These are phyloP conservation scores for Charadrius vociferus DNA, from an alignment of 2,113 vertebrate genomes.

Conservation along the genomic window DNA sequence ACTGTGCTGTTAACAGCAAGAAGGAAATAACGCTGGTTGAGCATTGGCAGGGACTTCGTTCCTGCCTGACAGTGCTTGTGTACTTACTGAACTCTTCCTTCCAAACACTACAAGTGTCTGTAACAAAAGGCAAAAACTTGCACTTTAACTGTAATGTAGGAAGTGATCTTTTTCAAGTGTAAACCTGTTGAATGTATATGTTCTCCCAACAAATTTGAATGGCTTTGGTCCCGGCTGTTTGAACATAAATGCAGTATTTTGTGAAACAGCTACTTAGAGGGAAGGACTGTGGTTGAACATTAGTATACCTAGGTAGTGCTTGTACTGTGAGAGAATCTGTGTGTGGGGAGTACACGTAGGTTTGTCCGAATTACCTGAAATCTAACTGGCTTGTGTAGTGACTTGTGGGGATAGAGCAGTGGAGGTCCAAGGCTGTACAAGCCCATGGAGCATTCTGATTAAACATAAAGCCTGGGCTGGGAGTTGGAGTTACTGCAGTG, in stretches of 20 bases:
- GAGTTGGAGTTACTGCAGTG: neutral
- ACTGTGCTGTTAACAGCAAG: neutral
- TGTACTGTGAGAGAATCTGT: neutral
- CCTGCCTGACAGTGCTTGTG: neutral
- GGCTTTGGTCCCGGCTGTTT: neutral
- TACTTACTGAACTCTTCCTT: neutral
- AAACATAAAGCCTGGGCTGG: neutral
- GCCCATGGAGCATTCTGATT: neutral
- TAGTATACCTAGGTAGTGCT: neutral
- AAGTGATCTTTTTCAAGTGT: neutral
- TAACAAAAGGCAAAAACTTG: neutral
- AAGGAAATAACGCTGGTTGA: neutral
- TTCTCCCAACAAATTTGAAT: neutral
- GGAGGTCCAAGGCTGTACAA: neutral
- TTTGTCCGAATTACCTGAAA: neutral
- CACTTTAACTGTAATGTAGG: neutral
- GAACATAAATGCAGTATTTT: neutral
- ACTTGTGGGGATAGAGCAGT: neutral
- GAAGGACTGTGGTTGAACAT: neutral
- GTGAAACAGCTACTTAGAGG: neutral
- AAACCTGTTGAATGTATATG: neutral
- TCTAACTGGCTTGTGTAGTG: neutral
- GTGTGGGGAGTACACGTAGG: neutral
- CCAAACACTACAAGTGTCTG: neutral
- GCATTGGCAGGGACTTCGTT: neutral